Evolutionary conservation across 2,888 invertebrate genomes (phyloP), one percentile per base, ranked within the genome.

Genomic region (Rugalucina vietnamica): DNA sequence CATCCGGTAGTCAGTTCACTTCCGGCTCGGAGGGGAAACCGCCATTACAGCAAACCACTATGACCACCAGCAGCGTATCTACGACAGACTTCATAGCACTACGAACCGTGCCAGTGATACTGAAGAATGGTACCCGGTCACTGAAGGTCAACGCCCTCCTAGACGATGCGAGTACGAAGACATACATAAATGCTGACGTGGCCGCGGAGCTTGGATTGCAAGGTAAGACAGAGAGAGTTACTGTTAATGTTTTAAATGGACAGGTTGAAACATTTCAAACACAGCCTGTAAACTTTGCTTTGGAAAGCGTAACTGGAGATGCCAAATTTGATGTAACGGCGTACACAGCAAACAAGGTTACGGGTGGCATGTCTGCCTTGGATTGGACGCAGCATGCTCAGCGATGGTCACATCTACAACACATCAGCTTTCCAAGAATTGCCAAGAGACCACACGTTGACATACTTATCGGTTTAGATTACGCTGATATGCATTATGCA

Each of bases 91-190:
- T 78, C 29, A n/a, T n/a, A n/a, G 50, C 78, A 14, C 29, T 78
- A 14, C 70, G 78, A 14, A 71, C 78, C 18, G 57, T 78, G 5
- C 71, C 71, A 37, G 78, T 78, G 3, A 54, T 78, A 34, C 14
- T 78, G 18, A 27, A 27, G 18, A 54, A 71, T 32, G 34, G 50
- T 21, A 39, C 21, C 27, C n/a, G 29, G 49, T 54, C 54, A 37
- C 3, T 85, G 5, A 71, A 81, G 70, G 54, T 87, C 0, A 83
- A 85, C 75, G 85, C 85, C 14, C 69, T 87, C 5, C 57, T 87
- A 8, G 85, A 85, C 73, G 87, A 85, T 75, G 87, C 82, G 0
- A 87, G 87, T 37, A 83, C 85, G 8, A 36, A 78, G 57, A 85
- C 82, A 4, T 81, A 86, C 70, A 49, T 85, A 0, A 79, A 85